Evolutionary conservation across 2,797 vertebrate genomes (phyloP).

Genomic region (Chaetophractus vellerosus): DNA sequence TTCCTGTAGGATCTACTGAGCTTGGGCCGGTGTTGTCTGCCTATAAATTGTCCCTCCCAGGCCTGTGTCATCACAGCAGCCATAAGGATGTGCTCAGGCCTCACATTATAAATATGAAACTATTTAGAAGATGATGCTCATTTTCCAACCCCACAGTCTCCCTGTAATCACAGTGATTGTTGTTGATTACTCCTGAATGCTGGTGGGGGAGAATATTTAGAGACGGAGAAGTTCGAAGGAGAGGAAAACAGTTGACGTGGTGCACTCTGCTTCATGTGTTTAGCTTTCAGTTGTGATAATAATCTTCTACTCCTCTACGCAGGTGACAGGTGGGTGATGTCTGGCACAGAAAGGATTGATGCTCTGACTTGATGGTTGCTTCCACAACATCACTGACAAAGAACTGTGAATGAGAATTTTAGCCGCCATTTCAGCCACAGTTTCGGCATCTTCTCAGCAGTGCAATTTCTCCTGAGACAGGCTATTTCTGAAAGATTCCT

Average conservation of each 20-base stretch:
- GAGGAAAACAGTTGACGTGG: conserved; percentile 33
- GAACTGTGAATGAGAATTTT: not conserved
- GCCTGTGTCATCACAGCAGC: conserved; percentile 1
- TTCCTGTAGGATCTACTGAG: conserved; percentile 55
- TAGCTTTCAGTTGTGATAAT: conserved; percentile 23
- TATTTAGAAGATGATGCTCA: conserved; percentile 37
- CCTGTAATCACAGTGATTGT: conserved; percentile 63
- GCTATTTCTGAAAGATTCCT: conserved; percentile 39
- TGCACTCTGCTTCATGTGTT: not conserved
- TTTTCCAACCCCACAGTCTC: conserved; percentile 23
- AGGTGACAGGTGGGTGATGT: conserved; percentile 80
- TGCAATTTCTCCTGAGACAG: conserved; percentile 30
- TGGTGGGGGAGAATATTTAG: not conserved
- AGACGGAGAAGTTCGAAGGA: conserved; percentile 42
- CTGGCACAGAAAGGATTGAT: conserved; percentile 40
- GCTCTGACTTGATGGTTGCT: conserved; percentile 37
- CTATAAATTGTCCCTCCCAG: conserved; percentile 67
- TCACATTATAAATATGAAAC: conserved; percentile 22
- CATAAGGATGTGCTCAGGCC: not conserved
- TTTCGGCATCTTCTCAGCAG: conserved; percentile 18
- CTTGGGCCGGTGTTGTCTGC: conserved; percentile 22
- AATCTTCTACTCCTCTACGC: conserved; percentile 66
- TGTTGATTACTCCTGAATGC: conserved; percentile 64
- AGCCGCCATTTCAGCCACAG: conserved; percentile 23
- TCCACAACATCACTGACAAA: not conserved